These are phyloP conservation scores for Merodon equestris DNA, from an alignment of 2,888 invertebrate genomes.

Conservation along the genomic window DNA sequence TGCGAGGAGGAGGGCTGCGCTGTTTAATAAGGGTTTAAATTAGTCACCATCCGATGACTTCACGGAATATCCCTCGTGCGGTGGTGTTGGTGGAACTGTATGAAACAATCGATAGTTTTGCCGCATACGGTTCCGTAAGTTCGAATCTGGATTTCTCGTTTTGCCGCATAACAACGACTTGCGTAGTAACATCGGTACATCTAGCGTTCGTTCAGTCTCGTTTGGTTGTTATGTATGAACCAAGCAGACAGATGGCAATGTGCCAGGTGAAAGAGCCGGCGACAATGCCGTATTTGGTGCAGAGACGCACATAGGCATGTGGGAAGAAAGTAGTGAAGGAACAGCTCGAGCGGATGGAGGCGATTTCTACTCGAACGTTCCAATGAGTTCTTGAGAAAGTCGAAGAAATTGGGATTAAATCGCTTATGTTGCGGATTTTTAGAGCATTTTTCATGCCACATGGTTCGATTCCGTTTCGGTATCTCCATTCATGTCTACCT, in stretches of 20 bases:
- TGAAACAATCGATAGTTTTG: conserved; percentile 49
- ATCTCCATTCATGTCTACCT: too few species aligned
- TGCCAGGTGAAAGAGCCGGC: conserved; percentile 34
- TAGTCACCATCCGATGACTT: conserved; percentile 48
- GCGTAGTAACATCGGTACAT: conserved; percentile 24
- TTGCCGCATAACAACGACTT: conserved; percentile 38
- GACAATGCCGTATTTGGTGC: conserved; percentile 17
- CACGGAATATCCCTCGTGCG: conserved; percentile 40
- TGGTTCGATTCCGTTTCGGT: conserved; percentile 5
- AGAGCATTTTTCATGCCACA: conserved; percentile 22
- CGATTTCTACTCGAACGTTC: neutral
- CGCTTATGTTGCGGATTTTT: conserved; percentile 19
- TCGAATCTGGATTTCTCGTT: conserved; percentile 1
- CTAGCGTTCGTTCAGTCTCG: too few species aligned
- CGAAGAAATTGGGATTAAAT: neutral
- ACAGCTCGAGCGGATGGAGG: neutral
- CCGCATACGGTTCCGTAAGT: conserved; percentile 37
- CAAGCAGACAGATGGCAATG: conserved; percentile 13
- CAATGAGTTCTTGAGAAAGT: neutral
- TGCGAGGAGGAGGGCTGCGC: neutral
- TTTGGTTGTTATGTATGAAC: neutral
- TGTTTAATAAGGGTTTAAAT: conserved; percentile 27
- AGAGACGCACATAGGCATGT: neutral
- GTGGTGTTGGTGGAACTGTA: conserved; percentile 11
- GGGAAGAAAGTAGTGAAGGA: conserved; percentile 22